Evolutionary conservation across 2,797 vertebrate species (phyloP).

Genomic region (Malacoraja senta): DNA sequence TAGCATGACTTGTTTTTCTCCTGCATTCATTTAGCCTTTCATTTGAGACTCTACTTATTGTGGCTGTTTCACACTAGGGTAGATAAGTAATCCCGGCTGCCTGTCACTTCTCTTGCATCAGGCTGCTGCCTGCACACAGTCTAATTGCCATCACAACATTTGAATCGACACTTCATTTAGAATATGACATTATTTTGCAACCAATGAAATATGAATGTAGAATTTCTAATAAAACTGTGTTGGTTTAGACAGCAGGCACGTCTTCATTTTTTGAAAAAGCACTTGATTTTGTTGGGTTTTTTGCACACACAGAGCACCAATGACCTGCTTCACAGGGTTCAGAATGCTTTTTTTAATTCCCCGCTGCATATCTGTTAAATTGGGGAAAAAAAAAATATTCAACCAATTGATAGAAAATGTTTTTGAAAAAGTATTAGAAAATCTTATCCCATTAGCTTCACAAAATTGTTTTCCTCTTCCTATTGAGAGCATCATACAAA

Average conservation of each 20-base stretch:
- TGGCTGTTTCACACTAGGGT: slow-evolving; percentile 31
- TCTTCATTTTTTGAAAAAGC: slow-evolving; percentile 2
- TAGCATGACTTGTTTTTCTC: slow-evolving; percentile 24
- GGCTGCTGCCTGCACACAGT: slow-evolving; percentile 14
- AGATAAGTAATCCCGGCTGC: slow-evolving; percentile 33
- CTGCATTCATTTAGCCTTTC: slow-evolving; percentile 37
- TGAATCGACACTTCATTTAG: slow-evolving; percentile 37
- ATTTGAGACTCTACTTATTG: slow-evolving; percentile 35
- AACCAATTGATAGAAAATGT: slow-evolving; percentile 17
- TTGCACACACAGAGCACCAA: not conserved
- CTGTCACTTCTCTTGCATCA: slow-evolving; percentile 37
- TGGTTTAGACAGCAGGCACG: not conserved
- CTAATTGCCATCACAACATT: slow-evolving; percentile 38
- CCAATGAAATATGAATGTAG: slow-evolving; percentile 31
- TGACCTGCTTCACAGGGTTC: slow-evolving; percentile 11
- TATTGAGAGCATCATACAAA: slow-evolving; percentile 33
- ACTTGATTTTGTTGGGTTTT: slow-evolving; percentile 19
- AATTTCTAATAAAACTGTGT: slow-evolving; percentile 29
- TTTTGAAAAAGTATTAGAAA: slow-evolving; percentile 19
- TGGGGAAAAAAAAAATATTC: not conserved
- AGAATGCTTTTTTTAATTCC: slow-evolving; percentile 31
- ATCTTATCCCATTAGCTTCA: slow-evolving; percentile 27
- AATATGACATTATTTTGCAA: slow-evolving; percentile 35
- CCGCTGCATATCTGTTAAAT: slow-evolving; percentile 5
- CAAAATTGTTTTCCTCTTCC: slow-evolving; percentile 31